Base-by-base conservation (phyloP, 2,888 invertebrate genomes). In the Drosophila flavopinicola region DNA sequence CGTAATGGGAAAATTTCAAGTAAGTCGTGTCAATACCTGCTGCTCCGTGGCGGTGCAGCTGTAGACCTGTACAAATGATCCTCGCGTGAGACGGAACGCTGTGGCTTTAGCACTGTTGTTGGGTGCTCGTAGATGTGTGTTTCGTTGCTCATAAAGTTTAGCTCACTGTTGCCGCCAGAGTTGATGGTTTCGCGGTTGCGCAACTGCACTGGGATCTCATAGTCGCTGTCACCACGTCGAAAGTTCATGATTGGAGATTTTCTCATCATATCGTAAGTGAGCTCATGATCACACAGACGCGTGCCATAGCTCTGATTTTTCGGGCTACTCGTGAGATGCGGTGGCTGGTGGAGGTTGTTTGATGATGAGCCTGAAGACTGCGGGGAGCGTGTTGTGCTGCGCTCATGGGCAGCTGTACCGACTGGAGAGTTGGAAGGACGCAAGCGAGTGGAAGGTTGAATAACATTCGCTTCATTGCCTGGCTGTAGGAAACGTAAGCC, bases 221-320 rank as follows among this genome's bases (percentile, higher is more conserved):
- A 90, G 35, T 90, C 90, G 5, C 86, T 89, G 23, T 89, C 89
- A 10, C 88, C 88, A 10, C 88, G 76, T 1, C 89, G 73, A 49
- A 91, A 91, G 48, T 90, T 91, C 90, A 91, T 91, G 6, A 91
- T 90, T 2, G 90, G 79, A 0, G 90, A 89, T 60, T 90, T 88
- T 6, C 91, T 87, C 5, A 89, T 66, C 80, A 91, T 88, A 45
- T 91, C 91, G 65, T 91, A 91, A 27, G 91, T 90, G 7, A 91
- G 72, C 59, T 91, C 91, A 54, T 91, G 91, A 67, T 91, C 91
- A 59, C 91, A 91, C 2, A 91, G 73, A 0, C 91, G 85, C 0
- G 90, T 91, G 15, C 91, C 91, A 51, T 91, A 91, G 66, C 88
- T 39, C 56, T 90, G 89, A 23, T 42, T 90, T 51, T 89, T 90